A percentile compares a stretch with the other conserved stretches of the same genome.
Evolutionary conservation across 2,797 vertebrate species (phyloP).

Genomic region (Arnoldichthys spilopterus): DNA sequence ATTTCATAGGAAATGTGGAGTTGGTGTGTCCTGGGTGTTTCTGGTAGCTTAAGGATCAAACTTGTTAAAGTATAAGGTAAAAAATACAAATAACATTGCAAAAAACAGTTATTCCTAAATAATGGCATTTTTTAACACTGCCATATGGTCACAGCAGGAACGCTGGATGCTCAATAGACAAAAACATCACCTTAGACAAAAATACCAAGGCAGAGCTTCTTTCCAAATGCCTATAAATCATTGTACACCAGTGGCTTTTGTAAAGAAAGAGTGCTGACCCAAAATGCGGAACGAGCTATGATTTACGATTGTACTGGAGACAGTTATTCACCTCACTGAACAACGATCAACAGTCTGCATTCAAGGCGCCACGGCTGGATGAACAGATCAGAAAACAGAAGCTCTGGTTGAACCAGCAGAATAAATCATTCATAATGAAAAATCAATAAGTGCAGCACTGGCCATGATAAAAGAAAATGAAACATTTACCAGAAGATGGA

Average conservation of each 20-base stretch:
- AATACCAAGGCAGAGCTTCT: neutral
- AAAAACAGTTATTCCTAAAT: neutral
- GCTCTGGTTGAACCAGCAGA: slow-evolving; percentile 27
- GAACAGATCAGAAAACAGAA: slow-evolving; percentile 20
- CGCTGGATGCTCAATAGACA: neutral
- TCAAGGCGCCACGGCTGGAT: slow-evolving; percentile 34
- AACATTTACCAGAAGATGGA: neutral
- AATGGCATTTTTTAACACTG: neutral
- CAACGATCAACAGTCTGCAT: slow-evolving; percentile 37
- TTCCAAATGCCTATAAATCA: slow-evolving; percentile 41
- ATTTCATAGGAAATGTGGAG: no score
- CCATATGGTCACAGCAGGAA: neutral
- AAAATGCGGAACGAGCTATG: slow-evolving; percentile 32
- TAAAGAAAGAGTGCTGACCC: slow-evolving; percentile 13
- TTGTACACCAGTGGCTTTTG: neutral
- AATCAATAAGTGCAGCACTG: slow-evolving; percentile 18
- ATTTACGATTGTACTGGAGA: slow-evolving; percentile 48
- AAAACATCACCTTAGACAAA: neutral
- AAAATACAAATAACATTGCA: neutral
- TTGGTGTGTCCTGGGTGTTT: neutral
- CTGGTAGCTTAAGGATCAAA: no score
- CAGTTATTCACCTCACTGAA: slow-evolving; percentile 46
- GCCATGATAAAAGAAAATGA: neutral
- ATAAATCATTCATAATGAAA: slow-evolving; percentile 45
- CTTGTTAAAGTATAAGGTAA: neutral